Evolutionary conservation across 92 coral and sea anemone genomes (phyloP).

Genomic region (Umimayanthus chanpuru): DNA sequence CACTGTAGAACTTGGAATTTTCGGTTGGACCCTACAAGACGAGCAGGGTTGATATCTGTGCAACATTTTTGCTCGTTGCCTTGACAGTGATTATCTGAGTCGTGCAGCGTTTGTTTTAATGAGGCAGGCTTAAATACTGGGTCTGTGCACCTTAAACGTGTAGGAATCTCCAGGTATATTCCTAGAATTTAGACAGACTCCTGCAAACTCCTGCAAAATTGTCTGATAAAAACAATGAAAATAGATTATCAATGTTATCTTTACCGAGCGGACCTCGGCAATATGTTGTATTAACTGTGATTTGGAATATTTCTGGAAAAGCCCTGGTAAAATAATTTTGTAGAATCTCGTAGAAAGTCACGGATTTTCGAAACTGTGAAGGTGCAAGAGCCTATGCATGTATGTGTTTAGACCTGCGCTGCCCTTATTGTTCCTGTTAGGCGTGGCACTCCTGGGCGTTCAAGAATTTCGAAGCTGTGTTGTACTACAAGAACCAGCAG

Average conservation of each 20-base stretch:
- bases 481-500: constrained; percentile 93
- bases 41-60: no score
- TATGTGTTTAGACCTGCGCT: neutral
- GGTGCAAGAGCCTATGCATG: neutral
- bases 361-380: neutral
- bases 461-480: constrained; percentile 96
- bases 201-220: neutral
- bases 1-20: no score
- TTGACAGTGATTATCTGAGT: no score
- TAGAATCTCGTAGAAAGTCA: neutral
- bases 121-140: no score
- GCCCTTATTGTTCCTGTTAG: constrained; percentile 24
- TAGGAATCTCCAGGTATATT: no score
- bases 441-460: constrained; percentile 99
- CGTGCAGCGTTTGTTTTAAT: no score
- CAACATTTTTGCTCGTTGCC: no score
- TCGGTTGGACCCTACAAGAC: no score
- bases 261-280: neutral
- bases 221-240: neutral
- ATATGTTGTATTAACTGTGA: no score
- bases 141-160: no score
- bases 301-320: neutral
- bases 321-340: no score
- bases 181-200: neutral
- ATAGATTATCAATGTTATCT: neutral